Percentiles rank a stretch among this genome's conserved stretches.
Conservation (phyloP, 2,113 vertebrate genomes). For the Puntigrus tetrazona region DNA sequence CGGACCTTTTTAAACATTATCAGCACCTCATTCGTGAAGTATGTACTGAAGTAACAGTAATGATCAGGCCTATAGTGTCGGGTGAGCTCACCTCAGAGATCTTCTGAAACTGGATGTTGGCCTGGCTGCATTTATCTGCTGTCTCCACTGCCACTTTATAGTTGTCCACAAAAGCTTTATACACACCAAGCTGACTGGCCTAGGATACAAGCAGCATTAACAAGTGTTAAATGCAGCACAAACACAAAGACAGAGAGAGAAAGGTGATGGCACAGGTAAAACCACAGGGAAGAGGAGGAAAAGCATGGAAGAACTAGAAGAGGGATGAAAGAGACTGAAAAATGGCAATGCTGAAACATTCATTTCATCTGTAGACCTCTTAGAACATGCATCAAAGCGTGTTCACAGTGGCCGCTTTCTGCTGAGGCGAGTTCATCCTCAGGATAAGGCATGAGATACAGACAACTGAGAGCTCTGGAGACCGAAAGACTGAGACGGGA, state of each 20-base stretch:
- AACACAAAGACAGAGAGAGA: background rate
- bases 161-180: conserved; percentile 99
- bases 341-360: conserved; percentile 3
- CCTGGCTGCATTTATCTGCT: conserved; percentile 93
- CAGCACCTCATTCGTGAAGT: background rate
- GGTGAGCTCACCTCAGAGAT: conserved; percentile 88
- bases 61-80: background rate
- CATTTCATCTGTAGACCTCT: background rate
- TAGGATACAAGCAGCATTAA: conserved; percentile 58
- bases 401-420: background rate
- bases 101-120: conserved; percentile 93
- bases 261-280: background rate
- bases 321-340: background rate
- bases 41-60: background rate
- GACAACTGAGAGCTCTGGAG: background rate
- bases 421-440: background rate
- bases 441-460: background rate
- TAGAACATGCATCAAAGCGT: conserved; percentile 3
- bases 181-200: conserved; percentile 95
- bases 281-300: background rate
- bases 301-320: background rate
- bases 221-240: background rate
- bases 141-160: conserved; percentile 95
- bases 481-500: background rate
- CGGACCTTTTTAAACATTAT: background rate